Evolutionary conservation across 2,888 invertebrate genomes (phyloP).

Genomic region (Caenorhabditis sp.): DNA sequence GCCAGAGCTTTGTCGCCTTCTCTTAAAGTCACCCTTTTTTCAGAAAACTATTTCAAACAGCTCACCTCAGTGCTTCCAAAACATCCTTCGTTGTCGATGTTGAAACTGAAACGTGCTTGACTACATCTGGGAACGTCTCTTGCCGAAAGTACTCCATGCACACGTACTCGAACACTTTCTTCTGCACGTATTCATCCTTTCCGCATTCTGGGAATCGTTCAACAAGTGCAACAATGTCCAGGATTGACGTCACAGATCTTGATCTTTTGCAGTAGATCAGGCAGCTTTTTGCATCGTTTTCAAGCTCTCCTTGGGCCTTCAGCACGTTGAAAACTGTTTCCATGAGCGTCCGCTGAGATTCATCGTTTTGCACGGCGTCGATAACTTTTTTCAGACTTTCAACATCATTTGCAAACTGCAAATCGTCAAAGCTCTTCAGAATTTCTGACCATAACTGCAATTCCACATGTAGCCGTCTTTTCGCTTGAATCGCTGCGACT

Average conservation of each 20-base stretch:
- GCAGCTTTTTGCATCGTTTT: constrained; percentile 9
- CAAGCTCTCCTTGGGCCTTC: background rate
- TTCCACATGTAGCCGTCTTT: constrained; percentile 35
- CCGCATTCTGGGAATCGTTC: background rate
- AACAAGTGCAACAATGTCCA: background rate
- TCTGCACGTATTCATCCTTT: constrained; percentile 28
- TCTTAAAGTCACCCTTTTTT: constrained; percentile 19
- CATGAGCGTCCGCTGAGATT: background rate
- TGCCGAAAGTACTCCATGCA: constrained; percentile 37
- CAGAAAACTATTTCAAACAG: background rate
- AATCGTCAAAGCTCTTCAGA: constrained; percentile 7
- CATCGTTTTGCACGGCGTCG: background rate
- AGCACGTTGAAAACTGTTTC: background rate
- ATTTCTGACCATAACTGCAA: constrained; percentile 37
- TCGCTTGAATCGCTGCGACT: constrained; percentile 5
- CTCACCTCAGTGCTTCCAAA: constrained; percentile 26
- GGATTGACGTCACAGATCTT: background rate
- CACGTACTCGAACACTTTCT: constrained; percentile 5
- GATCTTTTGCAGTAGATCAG: constrained; percentile 16
- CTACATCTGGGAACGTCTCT: constrained; percentile 20
- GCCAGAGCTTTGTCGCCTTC: constrained; percentile 31
- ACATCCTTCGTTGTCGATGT: background rate
- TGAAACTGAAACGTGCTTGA: background rate
- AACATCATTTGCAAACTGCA: constrained; percentile 16
- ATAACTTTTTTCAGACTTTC: constrained; percentile 3